Evolutionary conservation across 2,888 invertebrate genomes (phyloP).

Genomic region (Agriopis leucophaearia): DNA sequence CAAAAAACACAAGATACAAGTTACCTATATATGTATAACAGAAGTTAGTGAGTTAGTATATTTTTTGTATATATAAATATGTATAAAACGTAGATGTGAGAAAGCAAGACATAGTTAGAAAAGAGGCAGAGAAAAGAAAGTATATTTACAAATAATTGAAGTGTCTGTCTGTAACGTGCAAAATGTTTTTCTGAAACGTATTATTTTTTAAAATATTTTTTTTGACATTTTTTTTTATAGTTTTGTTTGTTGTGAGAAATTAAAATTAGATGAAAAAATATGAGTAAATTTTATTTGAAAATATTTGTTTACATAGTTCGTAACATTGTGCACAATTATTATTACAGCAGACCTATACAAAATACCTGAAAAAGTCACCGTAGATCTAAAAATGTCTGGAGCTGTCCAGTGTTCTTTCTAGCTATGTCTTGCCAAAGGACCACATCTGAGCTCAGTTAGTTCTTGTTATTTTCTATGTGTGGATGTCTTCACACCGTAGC

Average conservation of each 20-base stretch:
- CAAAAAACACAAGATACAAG: slow-evolving; percentile 2
- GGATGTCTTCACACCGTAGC: slow-evolving; percentile 60
- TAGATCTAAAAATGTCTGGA: slow-evolving; percentile 53
- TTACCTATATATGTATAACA: neutral
- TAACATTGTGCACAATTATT: slow-evolving; percentile 39
- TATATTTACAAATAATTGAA: slow-evolving; percentile 56
- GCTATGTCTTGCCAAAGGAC: slow-evolving; percentile 85
- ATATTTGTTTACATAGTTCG: too few species aligned
- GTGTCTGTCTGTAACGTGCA: slow-evolving; percentile 11
- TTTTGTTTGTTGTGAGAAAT: neutral
- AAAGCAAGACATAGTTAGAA: slow-evolving; percentile 86
- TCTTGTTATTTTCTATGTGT: slow-evolving; percentile 52
- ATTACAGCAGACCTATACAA: slow-evolving; percentile 32
- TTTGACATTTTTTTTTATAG: neutral
- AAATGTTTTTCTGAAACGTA: neutral
- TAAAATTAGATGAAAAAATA: too few species aligned
- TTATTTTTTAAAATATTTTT: neutral
- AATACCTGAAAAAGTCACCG: slow-evolving; percentile 70
- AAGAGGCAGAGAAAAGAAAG: slow-evolving; percentile 62
- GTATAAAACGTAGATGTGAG: slow-evolving; percentile 65
- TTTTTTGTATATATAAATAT: slow-evolving; percentile 37
- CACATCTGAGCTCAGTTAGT: slow-evolving; percentile 84
- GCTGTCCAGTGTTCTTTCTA: slow-evolving; percentile 57
- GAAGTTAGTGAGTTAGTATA: slow-evolving; percentile 44
- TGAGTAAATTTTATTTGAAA: too few species aligned